Evolutionary conservation across 2,888 invertebrate species (phyloP).

Genomic region (Sphaeridia pumilis): DNA sequence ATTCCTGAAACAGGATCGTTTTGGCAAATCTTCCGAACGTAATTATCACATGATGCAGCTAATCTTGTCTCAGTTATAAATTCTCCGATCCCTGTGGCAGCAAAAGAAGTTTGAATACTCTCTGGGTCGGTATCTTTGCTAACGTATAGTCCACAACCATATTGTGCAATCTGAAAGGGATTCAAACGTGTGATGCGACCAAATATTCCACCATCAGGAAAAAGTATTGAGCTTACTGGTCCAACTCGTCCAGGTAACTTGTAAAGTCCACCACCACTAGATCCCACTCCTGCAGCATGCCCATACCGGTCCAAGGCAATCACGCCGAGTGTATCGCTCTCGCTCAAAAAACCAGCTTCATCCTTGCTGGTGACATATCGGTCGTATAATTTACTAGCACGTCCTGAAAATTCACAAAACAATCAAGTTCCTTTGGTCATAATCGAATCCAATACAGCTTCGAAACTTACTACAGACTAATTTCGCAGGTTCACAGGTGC

Average conservation of each 20-base stretch:
- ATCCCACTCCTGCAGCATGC: conserved; percentile 76
- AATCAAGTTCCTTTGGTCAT: too few relatives aligned
- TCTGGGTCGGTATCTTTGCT: background rate
- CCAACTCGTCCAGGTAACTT: conserved; percentile 89
- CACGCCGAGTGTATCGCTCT: conserved; percentile 87
- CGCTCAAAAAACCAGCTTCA: background rate
- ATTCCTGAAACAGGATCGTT: conserved; percentile 6
- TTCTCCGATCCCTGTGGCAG: conserved; percentile 14
- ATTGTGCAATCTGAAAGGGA: conserved; percentile 15
- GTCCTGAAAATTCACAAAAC: too few relatives aligned
- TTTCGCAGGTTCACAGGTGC: conserved; percentile 53
- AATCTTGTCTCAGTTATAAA: conserved; percentile 11
- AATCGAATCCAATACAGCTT: too few relatives aligned
- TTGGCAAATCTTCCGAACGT: too few relatives aligned
- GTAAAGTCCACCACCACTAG: conserved; percentile 84
- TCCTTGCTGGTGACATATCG: conserved; percentile 13
- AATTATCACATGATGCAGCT: conserved; percentile 10
- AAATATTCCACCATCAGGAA: too few relatives aligned
- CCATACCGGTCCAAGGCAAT: conserved; percentile 75
- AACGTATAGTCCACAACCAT: conserved; percentile 12
- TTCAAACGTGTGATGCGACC: too few relatives aligned
- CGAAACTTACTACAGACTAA: conserved; percentile 49
- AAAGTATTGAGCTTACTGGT: conserved; percentile 60
- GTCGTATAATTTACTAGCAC: conserved; percentile 13
- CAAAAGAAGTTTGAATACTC: conserved; percentile 5